Evolutionary conservation across 2,113 vertebrate genomes (phyloP), one percentile per base, ranked within the genome.

Genomic region (Alethe castanea): DNA sequence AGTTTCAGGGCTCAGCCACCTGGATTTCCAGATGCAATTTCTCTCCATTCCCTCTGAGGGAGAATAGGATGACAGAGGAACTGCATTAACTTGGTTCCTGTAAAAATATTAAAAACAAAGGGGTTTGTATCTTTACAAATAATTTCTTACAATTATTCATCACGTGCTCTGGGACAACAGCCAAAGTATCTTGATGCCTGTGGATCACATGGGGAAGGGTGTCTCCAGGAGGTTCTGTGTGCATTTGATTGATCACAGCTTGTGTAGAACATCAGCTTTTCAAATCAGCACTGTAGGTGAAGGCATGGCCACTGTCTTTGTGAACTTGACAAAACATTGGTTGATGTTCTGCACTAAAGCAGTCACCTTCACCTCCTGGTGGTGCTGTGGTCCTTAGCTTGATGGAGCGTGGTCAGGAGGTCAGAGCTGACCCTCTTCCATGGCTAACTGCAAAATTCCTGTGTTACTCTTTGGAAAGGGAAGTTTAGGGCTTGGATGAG

Each of bases 61-160:
- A 91, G 59, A 69, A 60, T 42, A 90, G 91, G 84, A 88, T 45
- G 35, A 53, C 33, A 77, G 92, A 92, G 82, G 40, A 80, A 65
- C 54, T 69, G 84, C 91, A 85, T 95, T 96, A 76, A 91, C 33
- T 70, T 94, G 64, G 90, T 96, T 95, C 94, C 95, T 94, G 57
- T 96, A 94, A 88, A 94, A 73, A 91, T 92, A 70, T 86, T 96
- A 86, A 92, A 93, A 94, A 70, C 76, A 92, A 95, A 91, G 29
- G 45, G 31, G 10, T 78, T 92, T 96, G 60, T 91, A 79, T 88
- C 66, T 92, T 76, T 57, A 53, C 60, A 53, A 44, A 1, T 50
- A 56, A 60, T 74, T 95, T 95, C 92, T 76, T 80, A 84, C 19
- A 61, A 3, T 79, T 70, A 70, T 72, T 92, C 86, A 65, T 96